Percentiles rank a stretch among this genome's conserved stretches.
phyloP scores from a whole-genome alignment of 2,888 invertebrate species.

The Rhamnusium bicolor region DNA sequence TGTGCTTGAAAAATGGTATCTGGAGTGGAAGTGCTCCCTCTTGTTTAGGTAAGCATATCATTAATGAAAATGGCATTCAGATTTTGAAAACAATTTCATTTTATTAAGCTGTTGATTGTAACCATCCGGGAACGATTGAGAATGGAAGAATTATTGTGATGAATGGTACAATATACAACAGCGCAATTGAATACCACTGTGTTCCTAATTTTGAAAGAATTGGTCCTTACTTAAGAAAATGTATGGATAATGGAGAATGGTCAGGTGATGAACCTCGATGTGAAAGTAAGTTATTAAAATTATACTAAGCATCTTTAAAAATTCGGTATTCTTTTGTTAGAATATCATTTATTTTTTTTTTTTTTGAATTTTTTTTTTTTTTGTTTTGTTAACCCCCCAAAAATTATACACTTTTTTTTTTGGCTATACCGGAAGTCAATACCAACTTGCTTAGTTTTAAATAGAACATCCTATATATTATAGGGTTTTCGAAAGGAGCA shows the following conservation, averaged over 20 bases:
- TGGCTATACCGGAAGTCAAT: no score
- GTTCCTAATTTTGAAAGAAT: constrained; percentile 87
- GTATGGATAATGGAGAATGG: constrained; percentile 88
- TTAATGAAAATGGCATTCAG: not conserved
- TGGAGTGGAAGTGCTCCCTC: constrained; percentile 87
- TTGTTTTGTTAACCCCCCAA: no score
- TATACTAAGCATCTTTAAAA: no score
- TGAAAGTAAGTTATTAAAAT: constrained; percentile 74
- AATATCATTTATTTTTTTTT: no score
- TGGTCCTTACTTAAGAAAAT: constrained; percentile 88
- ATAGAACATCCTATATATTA: no score
- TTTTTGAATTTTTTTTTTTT: no score
- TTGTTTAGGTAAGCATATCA: constrained; percentile 81
- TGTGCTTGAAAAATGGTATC: constrained; percentile 83
- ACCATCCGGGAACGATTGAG: constrained; percentile 83
- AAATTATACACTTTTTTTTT: no score
- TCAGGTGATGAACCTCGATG: constrained; percentile 90
- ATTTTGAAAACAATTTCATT: not conserved
- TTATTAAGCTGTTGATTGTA: constrained; percentile 87
- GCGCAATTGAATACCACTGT: constrained; percentile 92
- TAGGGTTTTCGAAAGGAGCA: no score
- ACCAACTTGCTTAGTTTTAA: no score
- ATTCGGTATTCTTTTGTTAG: no score
- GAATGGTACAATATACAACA: constrained; percentile 89
- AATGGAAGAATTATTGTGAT: constrained; percentile 90